A percentile compares a stretch with the other conserved stretches of the same genome.
These are phyloP conservation scores for Neodiprion pinetum DNA, from an alignment of 1,140 invertebrate genomes.

Conservation along the genomic window DNA sequence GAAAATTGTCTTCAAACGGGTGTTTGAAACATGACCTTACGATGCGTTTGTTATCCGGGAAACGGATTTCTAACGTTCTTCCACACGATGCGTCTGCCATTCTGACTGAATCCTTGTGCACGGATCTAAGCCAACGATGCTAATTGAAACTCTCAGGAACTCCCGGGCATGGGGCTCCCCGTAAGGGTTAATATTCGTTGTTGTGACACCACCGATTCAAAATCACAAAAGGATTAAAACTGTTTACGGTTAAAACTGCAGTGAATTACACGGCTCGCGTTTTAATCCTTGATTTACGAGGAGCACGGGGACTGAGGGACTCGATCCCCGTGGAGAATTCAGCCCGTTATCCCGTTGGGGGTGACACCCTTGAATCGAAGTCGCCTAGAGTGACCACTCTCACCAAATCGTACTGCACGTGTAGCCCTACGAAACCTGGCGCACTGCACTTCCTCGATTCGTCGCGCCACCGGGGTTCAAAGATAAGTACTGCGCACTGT, in stretches of 20 bases:
- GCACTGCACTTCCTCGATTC: not conserved
- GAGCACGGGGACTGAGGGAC: slow-evolving; percentile 10
- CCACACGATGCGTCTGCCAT: too few relatives aligned
- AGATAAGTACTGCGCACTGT: not conserved
- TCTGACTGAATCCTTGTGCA: too few relatives aligned
- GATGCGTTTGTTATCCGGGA: too few relatives aligned
- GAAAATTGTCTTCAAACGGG: too few relatives aligned
- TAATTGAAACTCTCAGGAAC: too few relatives aligned
- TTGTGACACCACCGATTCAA: slow-evolving; percentile 57
- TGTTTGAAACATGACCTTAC: too few relatives aligned
- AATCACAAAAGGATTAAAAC: slow-evolving; percentile 53
- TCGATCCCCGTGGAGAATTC: slow-evolving; percentile 57
- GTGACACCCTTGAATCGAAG: not conserved
- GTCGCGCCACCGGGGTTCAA: not conserved
- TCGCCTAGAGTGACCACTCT: too few relatives aligned
- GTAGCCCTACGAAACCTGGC: too few relatives aligned
- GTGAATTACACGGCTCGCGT: slow-evolving; percentile 54
- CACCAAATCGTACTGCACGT: not conserved
- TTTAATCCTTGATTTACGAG: slow-evolving; percentile 60
- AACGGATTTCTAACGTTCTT: too few relatives aligned
- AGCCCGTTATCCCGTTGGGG: slow-evolving; percentile 23
- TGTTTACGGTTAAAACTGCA: slow-evolving; percentile 60
- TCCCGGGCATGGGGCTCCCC: too few relatives aligned
- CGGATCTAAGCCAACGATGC: too few relatives aligned
- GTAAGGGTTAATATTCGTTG: slow-evolving; percentile 43